A percentile compares a stretch with the other conserved stretches of the same genome.
Conservation (phyloP, 2,888 invertebrate species). For the Melieria crassipennis region DNA sequence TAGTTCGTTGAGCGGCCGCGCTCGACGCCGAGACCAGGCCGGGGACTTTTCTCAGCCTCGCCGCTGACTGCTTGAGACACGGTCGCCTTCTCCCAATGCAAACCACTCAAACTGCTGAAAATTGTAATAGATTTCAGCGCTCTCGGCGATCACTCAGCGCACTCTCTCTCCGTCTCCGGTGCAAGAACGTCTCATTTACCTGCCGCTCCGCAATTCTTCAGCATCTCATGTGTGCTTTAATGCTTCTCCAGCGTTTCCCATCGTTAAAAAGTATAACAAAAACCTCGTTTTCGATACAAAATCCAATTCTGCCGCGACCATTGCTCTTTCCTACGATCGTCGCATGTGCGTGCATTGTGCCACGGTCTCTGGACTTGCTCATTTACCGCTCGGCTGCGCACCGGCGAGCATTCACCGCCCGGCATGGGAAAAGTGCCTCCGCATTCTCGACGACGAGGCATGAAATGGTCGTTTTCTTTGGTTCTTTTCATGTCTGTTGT, state of each 20-base stretch:
- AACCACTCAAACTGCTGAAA: not conserved
- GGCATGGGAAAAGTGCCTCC: conserved; percentile 7
- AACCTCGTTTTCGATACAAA: conserved; percentile 34
- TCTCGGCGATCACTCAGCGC: not conserved
- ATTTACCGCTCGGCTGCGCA: conserved; percentile 59
- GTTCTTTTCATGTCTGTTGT: conserved; percentile 39
- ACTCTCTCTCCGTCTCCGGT: not conserved
- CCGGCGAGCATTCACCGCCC: conserved; percentile 40
- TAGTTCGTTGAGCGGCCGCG: not conserved
- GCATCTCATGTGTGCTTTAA: not conserved
- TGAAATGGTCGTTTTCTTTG: conserved; percentile 47
- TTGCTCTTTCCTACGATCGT: conserved; percentile 19
- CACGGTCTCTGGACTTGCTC: conserved; percentile 45
- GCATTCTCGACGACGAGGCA: conserved; percentile 29
- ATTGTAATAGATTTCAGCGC: conserved; percentile 31
- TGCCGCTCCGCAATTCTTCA: conserved; percentile 24
- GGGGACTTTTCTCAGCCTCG: not conserved
- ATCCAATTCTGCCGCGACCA: conserved; percentile 27
- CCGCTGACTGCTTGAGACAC: not conserved
- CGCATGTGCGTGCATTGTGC: conserved; percentile 38
- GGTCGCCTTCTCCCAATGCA: not conserved
- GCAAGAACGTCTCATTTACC: conserved; percentile 22
- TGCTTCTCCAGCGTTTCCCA: not conserved
- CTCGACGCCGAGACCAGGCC: not conserved
- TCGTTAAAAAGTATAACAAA: conserved; percentile 30